Percentiles rank a stretch among this genome's conserved stretches.
phyloP scores from a whole-genome alignment of 1,140 invertebrate genomes.

The Uloborus diversus region DNA sequence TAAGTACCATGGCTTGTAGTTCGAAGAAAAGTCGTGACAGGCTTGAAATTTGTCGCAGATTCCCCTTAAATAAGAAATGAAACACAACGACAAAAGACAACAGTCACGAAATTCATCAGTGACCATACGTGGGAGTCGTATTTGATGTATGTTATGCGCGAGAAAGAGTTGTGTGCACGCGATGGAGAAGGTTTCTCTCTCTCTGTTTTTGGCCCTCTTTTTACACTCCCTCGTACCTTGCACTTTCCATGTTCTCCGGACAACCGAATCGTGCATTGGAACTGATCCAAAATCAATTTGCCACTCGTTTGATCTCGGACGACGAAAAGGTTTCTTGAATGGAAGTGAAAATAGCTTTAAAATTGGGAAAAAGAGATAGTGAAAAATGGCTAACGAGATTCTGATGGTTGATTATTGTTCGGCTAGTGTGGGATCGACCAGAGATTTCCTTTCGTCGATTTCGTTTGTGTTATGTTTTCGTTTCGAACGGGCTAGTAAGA shows the following conservation, averaged over 20 bases:
- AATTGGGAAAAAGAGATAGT: background rate
- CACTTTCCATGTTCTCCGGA: constrained; percentile 24
- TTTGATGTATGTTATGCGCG: background rate
- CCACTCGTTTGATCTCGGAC: constrained; percentile 38
- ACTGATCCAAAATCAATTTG: constrained; percentile 47
- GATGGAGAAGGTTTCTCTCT: background rate
- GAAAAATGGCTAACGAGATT: background rate
- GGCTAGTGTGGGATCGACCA: background rate
- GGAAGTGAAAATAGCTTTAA: background rate
- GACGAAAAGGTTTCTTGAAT: background rate
- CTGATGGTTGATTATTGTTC: background rate
- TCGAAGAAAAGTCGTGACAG: too few species aligned
- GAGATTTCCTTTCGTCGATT: background rate
- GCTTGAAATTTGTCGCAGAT: too few species aligned
- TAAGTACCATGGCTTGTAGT: too few species aligned
- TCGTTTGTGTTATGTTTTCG: too few species aligned
- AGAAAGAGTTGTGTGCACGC: background rate
- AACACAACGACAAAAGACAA: too few species aligned
- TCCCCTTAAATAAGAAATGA: too few species aligned
- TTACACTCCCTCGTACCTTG: constrained; percentile 35
- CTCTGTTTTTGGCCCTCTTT: background rate
- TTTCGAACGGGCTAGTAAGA: too few species aligned
- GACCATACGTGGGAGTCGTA: background rate
- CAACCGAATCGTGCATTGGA: constrained; percentile 30
- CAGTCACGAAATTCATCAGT: background rate